Evolutionary conservation across 1,140 invertebrate genomes (phyloP), one percentile per base, ranked within the genome.

Genomic region (Delia radicum): DNA sequence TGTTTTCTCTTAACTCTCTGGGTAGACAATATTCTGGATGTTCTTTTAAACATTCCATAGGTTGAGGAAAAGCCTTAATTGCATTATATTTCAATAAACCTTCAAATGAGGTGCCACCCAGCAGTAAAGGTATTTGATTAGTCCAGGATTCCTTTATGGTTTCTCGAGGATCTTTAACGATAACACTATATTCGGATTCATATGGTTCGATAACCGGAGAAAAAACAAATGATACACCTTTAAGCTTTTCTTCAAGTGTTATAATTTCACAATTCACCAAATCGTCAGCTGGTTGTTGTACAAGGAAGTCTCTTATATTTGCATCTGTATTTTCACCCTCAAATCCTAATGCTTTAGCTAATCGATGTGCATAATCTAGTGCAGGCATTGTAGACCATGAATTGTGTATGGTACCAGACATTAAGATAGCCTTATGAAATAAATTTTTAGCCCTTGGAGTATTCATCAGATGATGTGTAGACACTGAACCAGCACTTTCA

Each of bases 381-480:
- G 46, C 61, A 0, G 72, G 75, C n/a, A 29, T 74, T n/a, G 15
- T 63, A 28, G 77, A 31, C 85, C 85, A 85, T 28, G 86, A 86
- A 27, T 87, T 84, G 62, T 90, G 80, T 13, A 87, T 79, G 0
- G 88, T 88, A 1, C 91, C 91, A 65, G 90, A 91, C 80, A 90
- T 88, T 33, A 88, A 83, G 67, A 92, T 91, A 5, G 88, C 89
- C 84, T 89, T 90, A 76, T 90, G 88, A 73, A 90, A 91, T 21
- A 90, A 80, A 12, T 88, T 90, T 84, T 79, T 77, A 0, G 86
- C 80, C 76, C 84, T 80, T 12, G 80, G 77, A 6, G 82, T 83
- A 65, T 81, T 75, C 69, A 81, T 79, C 76, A 86, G 82, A 27
- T 80, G 82, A 33, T 83, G 80, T 3, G 85, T 82, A 6, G 83